Evolutionary conservation across 2,797 vertebrate genomes (phyloP), one percentile per base, ranked within the genome.

Genomic region (Notolabrus celidotus): DNA sequence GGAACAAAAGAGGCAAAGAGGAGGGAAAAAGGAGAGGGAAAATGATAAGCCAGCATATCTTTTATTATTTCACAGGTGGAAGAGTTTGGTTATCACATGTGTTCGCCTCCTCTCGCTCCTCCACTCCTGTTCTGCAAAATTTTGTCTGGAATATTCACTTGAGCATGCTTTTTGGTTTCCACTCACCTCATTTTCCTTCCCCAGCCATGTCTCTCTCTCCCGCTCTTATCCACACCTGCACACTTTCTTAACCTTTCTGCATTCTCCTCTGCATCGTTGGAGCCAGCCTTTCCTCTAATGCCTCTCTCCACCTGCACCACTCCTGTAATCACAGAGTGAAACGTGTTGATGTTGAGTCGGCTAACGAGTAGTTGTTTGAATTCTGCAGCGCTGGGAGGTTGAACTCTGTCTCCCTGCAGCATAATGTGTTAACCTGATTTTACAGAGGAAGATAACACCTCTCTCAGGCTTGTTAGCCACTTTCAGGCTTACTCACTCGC

Each of bases 41-140:
- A 79, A 74, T 76, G 86, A 88, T 87, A 88, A 88, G 80, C 74
- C 80, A 80, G 81, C 77, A 71, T 67, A 83, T 86, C 70, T 79
- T 75, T 86, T 83, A 83, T 78, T 82, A 77, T 83, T 87, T 82
- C 79, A 84, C 73, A 87, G 74, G 81, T 82, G 70, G 84, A 73
- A 78, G 73, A 71, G 61, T 87, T 83, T 71, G 51, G 73, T 78
- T 87, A 84, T 83, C 81, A 69, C 59, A 43, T n/a, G 56, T 69
- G 62, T 74, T 79, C 43, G 5, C 54, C 63, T 72, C 51, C 36
- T 51, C 43, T 51, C 46, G 50, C 33, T 50, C 46, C 39, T 59
- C 31, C 34, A 50, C 34, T 53, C 31, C 27, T 23, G 41, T 52
- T 49, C 51, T 42, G 54, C 46, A 9, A 36, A 36, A 29, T 73